Conservation (phyloP, 2,888 invertebrate genomes). For the Hermodice carunculata region DNA sequence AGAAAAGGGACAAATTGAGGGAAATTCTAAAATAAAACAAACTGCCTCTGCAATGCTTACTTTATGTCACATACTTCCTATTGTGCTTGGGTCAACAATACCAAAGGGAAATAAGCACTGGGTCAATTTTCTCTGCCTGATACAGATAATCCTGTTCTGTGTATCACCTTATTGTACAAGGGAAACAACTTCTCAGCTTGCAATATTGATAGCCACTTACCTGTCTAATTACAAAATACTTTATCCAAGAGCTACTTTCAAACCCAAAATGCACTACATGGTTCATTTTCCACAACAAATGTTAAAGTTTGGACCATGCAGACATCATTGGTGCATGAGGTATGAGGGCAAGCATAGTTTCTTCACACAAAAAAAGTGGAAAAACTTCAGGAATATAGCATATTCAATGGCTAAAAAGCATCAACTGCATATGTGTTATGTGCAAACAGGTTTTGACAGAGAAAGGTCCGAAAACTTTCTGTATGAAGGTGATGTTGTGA, state of each 20-base stretch:
- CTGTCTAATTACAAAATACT: slow-evolving; percentile 15
- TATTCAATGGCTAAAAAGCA: slow-evolving; percentile 28
- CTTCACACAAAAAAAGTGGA: slow-evolving; percentile 31
- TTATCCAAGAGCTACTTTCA: slow-evolving; percentile 25
- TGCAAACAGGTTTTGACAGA: slow-evolving; percentile 9
- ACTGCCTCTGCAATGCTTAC: neutral
- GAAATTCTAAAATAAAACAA: neutral
- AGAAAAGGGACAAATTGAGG: neutral
- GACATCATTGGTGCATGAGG: slow-evolving; percentile 40
- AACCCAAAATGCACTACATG: slow-evolving; percentile 39
- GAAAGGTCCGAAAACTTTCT: slow-evolving; percentile 13
- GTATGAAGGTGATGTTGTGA: slow-evolving; percentile 31
- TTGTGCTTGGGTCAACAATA: slow-evolving; percentile 19
- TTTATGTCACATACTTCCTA: slow-evolving; percentile 1
- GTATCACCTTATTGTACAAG: slow-evolving; percentile 10
- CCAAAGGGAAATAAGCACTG: slow-evolving; percentile 19
- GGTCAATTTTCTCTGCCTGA: slow-evolving; percentile 21
- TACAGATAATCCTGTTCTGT: slow-evolving; percentile 18
- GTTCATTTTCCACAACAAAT: slow-evolving; percentile 42
- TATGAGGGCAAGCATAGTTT: slow-evolving; percentile 42
- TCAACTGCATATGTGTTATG: slow-evolving; percentile 32
- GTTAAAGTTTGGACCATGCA: slow-evolving; percentile 33
- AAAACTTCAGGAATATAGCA: slow-evolving; percentile 34
- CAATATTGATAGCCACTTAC: neutral
- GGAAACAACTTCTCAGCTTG: neutral